Conservation (phyloP, 2,113 vertebrate genomes). For the Muscicapa adusta region DNA sequence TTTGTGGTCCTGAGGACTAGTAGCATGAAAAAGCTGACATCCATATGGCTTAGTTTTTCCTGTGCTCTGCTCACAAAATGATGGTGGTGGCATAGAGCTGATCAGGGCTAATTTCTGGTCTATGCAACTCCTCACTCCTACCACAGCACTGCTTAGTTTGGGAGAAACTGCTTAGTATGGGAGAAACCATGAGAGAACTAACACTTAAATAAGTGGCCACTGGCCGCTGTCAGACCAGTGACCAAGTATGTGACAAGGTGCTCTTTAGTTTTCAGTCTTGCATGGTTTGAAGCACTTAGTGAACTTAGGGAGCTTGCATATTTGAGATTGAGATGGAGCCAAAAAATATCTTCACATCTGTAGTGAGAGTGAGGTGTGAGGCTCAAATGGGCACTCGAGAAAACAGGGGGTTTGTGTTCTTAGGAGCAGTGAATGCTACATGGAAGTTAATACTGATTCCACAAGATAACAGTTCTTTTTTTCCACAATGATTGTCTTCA, state of each 20-base stretch:
- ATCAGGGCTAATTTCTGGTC: background rate
- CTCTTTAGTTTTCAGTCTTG: background rate
- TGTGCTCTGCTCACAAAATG: background rate
- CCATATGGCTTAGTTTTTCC: background rate
- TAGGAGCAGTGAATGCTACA: background rate
- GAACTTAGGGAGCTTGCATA: background rate
- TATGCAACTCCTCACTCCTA: background rate
- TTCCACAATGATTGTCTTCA: background rate
- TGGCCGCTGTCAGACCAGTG: fast-evolving
- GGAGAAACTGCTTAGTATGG: too few species aligned
- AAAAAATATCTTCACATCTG: background rate
- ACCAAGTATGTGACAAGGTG: background rate
- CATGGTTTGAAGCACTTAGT: background rate
- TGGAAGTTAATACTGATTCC: background rate
- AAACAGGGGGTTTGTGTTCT: background rate
- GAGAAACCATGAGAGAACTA: background rate
- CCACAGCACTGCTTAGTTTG: background rate
- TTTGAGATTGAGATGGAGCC: background rate
- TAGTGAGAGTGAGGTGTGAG: background rate
- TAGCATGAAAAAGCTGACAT: background rate
- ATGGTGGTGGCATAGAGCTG: background rate
- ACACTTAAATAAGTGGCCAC: background rate
- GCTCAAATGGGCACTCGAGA: background rate
- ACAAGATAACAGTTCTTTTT: background rate
- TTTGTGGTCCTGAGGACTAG: background rate